These are phyloP conservation scores for Chlorops oryzae DNA, from an alignment of 1,140 invertebrate species.

Conservation along the genomic window DNA sequence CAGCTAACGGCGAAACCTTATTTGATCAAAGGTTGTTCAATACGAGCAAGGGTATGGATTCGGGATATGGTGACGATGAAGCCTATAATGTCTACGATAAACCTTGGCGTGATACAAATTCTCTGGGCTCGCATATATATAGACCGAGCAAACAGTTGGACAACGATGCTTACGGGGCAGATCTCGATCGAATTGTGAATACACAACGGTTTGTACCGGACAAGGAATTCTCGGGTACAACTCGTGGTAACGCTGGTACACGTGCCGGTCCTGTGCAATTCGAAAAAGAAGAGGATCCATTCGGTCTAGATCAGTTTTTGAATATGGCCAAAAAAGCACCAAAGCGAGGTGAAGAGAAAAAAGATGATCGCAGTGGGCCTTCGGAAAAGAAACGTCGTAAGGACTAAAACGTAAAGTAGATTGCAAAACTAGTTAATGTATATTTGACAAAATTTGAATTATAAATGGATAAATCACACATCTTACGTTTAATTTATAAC, in stretches of 20 bases:
- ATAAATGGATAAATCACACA: too few species aligned
- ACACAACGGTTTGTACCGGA: constrained; percentile 93
- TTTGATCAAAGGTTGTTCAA: constrained; percentile 97
- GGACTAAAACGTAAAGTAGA: constrained; percentile 11
- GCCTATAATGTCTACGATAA: constrained; percentile 98
- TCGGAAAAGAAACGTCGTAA: constrained; percentile 17
- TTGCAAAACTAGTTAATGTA: too few species aligned
- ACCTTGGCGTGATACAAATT: constrained; percentile 78
- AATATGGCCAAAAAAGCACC: constrained; percentile 85
- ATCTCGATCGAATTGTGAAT: constrained; percentile 79
- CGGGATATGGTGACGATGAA: constrained; percentile 96
- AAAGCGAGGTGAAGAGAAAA: constrained; percentile 38
- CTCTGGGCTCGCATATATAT: constrained; percentile 85
- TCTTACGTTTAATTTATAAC: too few species aligned
- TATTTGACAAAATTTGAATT: too few species aligned
- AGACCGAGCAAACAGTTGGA: constrained; percentile 83
- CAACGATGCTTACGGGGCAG: constrained; percentile 85
- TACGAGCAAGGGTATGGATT: constrained; percentile 90
- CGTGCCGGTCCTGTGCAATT: constrained; percentile 95
- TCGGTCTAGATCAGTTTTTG: constrained; percentile 96
- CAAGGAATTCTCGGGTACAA: constrained; percentile 90
- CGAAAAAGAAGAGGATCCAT: constrained; percentile 91
- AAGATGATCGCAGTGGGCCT: constrained; percentile 25
- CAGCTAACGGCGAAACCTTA: constrained; percentile 69
- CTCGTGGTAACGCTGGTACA: constrained; percentile 54